Percentiles rank a stretch among this genome's conserved stretches.
phyloP scores from a whole-genome alignment of 2,113 vertebrate species.

The Burhinus oedicnemus region DNA sequence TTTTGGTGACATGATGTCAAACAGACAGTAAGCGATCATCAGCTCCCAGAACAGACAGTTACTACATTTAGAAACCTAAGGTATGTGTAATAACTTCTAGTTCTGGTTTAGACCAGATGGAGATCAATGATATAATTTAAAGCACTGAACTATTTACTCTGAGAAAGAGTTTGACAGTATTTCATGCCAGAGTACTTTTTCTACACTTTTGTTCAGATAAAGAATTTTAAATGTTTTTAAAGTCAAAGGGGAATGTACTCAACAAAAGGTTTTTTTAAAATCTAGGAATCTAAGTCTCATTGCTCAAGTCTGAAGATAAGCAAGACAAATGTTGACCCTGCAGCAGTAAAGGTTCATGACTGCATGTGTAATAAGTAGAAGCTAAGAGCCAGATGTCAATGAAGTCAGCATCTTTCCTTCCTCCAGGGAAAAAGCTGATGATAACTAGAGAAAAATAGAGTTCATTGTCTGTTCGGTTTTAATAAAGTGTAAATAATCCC shows the following conservation, averaged over 20 bases:
- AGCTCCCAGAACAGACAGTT: not conserved
- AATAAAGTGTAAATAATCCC: not conserved
- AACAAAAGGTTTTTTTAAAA: not conserved
- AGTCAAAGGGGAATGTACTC: not conserved
- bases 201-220: not conserved
- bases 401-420: not conserved
- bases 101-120: not conserved
- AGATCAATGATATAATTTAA: not conserved
- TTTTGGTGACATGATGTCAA: not conserved
- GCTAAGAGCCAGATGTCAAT: constrained; percentile 1
- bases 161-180: not conserved
- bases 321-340: constrained; percentile 6
- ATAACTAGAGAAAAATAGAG: not conserved
- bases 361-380: constrained; percentile 19
- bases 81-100: not conserved
- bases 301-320: not conserved
- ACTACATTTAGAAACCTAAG: not conserved
- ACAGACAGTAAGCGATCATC: not conserved
- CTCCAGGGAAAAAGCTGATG: not conserved
- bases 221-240: not conserved
- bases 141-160: not conserved
- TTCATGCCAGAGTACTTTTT: not conserved
- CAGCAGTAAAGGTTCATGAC: not conserved
- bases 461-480: not conserved
- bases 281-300: not conserved